These are phyloP conservation scores for Clarias macrocephalus DNA, from an alignment of 2,113 vertebrate genomes.

Conservation along the genomic window DNA sequence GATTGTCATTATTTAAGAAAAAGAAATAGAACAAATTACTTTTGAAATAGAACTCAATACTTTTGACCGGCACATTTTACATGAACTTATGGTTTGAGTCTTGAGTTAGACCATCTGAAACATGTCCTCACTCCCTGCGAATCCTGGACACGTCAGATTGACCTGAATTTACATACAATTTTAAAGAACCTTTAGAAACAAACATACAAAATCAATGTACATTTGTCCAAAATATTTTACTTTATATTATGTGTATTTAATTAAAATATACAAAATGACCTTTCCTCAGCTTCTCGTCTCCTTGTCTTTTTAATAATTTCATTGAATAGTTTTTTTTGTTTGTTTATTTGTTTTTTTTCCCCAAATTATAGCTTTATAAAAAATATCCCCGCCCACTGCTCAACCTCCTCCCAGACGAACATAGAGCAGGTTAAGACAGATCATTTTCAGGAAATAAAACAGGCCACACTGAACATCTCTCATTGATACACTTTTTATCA, in stretches of 20 bases:
- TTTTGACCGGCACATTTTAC: no score
- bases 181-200: not conserved
- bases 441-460: not conserved
- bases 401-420: not conserved
- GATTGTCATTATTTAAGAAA: no score
- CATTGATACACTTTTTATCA: not conserved
- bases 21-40: no score
- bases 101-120: not conserved
- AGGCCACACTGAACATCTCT: not conserved
- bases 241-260: no score
- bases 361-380: no score
- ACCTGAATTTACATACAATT: not conserved
- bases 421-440: not conserved
- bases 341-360: no score
- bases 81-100: not conserved
- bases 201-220: not conserved
- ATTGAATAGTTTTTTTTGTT: no score
- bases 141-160: not conserved
- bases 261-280: no score
- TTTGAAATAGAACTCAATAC: no score
- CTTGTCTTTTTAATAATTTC: no score
- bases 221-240: no score
- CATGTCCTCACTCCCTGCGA: not conserved
- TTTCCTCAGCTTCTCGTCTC: no score
- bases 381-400: not conserved